phyloP scores from a whole-genome alignment of 1,140 invertebrate genomes.

The Leptopilina clavipes region DNA sequence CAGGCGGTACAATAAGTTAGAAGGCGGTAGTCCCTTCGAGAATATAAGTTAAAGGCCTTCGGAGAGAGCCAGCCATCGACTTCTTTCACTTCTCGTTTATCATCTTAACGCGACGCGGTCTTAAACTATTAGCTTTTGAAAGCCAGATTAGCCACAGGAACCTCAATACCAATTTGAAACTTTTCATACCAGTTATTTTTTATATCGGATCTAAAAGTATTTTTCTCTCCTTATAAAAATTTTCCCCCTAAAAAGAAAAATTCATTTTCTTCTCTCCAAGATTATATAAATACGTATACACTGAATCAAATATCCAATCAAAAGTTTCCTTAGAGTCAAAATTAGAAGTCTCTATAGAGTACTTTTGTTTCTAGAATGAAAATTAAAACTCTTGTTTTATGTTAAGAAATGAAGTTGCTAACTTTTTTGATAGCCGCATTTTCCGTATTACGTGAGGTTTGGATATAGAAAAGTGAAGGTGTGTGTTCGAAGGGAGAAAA shows the following conservation, averaged over 20 bases:
- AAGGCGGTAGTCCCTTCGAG: not conserved
- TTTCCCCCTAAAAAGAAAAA: too few species aligned
- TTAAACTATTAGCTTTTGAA: slow-evolving; percentile 17
- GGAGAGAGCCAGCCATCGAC: slow-evolving; percentile 1
- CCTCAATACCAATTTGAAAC: not conserved
- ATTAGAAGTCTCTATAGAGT: too few species aligned
- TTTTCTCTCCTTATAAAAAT: too few species aligned
- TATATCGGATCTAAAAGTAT: not conserved
- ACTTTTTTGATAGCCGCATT: too few species aligned
- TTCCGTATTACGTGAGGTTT: not conserved
- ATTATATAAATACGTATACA: too few species aligned
- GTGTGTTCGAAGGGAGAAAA: not conserved
- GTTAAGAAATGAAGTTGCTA: too few species aligned
- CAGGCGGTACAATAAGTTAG: slow-evolving; percentile 23
- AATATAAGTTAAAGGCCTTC: slow-evolving; percentile 12
- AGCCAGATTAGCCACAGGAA: not conserved
- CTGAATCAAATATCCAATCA: too few species aligned
- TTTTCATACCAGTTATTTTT: not conserved
- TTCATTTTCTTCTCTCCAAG: too few species aligned
- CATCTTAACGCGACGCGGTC: slow-evolving; percentile 9
- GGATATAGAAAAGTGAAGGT: not conserved
- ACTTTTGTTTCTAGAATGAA: too few species aligned
- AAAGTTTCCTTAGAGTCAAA: too few species aligned
- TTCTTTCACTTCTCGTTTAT: slow-evolving; percentile 30
- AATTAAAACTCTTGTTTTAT: too few species aligned